phyloP scores from a whole-genome alignment of 1,140 invertebrate genomes.

The Drosophila watanabei region DNA sequence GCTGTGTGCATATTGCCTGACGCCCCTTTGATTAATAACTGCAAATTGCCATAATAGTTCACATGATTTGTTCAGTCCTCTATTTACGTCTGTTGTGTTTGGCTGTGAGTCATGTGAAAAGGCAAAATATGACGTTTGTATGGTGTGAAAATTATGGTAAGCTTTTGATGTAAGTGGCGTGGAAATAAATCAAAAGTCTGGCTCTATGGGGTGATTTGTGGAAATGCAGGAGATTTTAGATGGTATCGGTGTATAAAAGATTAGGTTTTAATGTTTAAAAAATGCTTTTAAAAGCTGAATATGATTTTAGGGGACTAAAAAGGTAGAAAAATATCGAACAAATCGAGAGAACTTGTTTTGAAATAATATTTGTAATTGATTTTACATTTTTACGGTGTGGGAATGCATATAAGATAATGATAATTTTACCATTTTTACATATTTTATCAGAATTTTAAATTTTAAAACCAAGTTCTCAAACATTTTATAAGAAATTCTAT shows the following conservation, averaged over 20 bases:
- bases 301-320: neutral
- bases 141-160: slow-evolving; percentile 30
- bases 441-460: neutral
- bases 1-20: slow-evolving; percentile 48
- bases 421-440: too few relatives aligned
- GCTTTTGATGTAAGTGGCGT: slow-evolving; percentile 6
- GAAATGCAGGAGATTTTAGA: neutral
- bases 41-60: slow-evolving; percentile 80
- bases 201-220: neutral
- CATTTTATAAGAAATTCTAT: neutral
- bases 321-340: neutral
- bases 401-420: neutral
- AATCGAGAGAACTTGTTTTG: neutral
- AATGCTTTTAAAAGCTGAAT: neutral
- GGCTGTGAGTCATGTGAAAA: slow-evolving; percentile 23
- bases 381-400: neutral
- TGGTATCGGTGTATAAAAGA: neutral
- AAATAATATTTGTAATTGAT: neutral
- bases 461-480: neutral
- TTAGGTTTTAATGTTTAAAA: neutral
- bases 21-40: slow-evolving; percentile 77
- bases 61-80: slow-evolving; percentile 59
- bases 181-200: slow-evolving; percentile 21
- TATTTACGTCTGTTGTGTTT: slow-evolving; percentile 23
- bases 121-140: slow-evolving; percentile 36